Evolutionary conservation across 2,113 vertebrate genomes (phyloP).

Genomic region (Tinamus guttatus): DNA sequence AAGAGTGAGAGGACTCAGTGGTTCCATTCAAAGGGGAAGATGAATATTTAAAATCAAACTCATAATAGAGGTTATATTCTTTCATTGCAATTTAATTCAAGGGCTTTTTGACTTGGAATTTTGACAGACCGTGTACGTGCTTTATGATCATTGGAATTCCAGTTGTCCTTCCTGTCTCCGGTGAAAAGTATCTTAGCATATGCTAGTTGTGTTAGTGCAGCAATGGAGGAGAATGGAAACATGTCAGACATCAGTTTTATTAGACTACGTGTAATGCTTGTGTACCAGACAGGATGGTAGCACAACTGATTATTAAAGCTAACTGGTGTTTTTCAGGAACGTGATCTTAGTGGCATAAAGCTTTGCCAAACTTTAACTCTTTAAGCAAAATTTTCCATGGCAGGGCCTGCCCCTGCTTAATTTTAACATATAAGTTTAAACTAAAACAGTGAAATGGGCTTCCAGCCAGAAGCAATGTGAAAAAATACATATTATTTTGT

Average conservation of each 20-base stretch:
- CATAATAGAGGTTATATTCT: neutral
- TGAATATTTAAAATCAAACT: conserved; percentile 46
- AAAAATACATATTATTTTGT: neutral
- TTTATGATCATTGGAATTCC: conserved; percentile 46
- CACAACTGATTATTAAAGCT: conserved; percentile 20
- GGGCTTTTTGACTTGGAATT: conserved; percentile 56
- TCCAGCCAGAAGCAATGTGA: neutral
- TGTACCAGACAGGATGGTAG: conserved; percentile 17
- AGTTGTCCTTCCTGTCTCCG: conserved; percentile 61
- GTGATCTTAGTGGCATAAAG: neutral
- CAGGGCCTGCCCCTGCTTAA: neutral
- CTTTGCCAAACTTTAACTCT: conserved; percentile 34
- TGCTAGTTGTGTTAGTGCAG: conserved; percentile 29
- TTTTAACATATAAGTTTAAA: conserved; percentile 1
- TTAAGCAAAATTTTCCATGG: neutral
- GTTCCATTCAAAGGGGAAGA: conserved; percentile 30
- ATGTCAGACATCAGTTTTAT: conserved; percentile 54
- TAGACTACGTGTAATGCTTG: neutral
- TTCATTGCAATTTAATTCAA: conserved; percentile 40
- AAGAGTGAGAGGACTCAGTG: neutral
- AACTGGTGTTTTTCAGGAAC: neutral
- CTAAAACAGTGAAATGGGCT: neutral
- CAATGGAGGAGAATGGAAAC: conserved; percentile 51
- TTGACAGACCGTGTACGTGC: conserved; percentile 44
- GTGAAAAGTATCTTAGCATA: conserved; percentile 39